Evolutionary conservation across 1,140 invertebrate species (phyloP), one percentile per base, ranked within the genome.

Genomic region (Lepidurus apus): DNA sequence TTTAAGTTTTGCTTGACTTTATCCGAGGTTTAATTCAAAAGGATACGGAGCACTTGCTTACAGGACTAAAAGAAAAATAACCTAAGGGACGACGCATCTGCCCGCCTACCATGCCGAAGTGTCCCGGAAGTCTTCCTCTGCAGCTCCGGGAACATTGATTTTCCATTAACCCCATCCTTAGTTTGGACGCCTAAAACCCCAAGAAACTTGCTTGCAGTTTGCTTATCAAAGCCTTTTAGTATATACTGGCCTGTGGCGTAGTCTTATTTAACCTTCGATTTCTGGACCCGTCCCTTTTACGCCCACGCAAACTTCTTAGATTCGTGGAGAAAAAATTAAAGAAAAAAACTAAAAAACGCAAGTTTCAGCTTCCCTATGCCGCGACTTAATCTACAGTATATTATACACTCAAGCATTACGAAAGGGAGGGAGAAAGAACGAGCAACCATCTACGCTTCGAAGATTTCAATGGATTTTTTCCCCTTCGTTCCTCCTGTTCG

Each of bases 81-180:
- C 53, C 21, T 11, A 21, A n/a, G 3, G 1, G 53, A 65, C 17
- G 53, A 65, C 53, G 21, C 53, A 65, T 65, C 53, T 65, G 53
- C 17, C 53, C 53, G 17, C 21, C 21, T 65, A 65, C 17, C 8
- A 17, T 21, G 53, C 53, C 13, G 21, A 65, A 65, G 53, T 65
- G 53, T 65, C 53, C 53, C 53, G 53, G 53, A 65, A 65, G 53
- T 65, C 13, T 65, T 65, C 53, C 53, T 65, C 53, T 7, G 53
- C 53, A 65, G 21, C 21, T 21, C 53, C 53, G 53, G 53, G 53
- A 65, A 65, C 53, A 65, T 65, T 65, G 53, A 65, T 65, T 65
- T 65, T 65, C 53, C 53, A 65, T 65, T 65, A 65, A 65, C 53
- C 53, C 53, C 53, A 9, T 65, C 53, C 53, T n/a, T n/a, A 65